Evolutionary conservation across 2,888 invertebrate genomes (phyloP).

Genomic region (Cerastis leucographa): DNA sequence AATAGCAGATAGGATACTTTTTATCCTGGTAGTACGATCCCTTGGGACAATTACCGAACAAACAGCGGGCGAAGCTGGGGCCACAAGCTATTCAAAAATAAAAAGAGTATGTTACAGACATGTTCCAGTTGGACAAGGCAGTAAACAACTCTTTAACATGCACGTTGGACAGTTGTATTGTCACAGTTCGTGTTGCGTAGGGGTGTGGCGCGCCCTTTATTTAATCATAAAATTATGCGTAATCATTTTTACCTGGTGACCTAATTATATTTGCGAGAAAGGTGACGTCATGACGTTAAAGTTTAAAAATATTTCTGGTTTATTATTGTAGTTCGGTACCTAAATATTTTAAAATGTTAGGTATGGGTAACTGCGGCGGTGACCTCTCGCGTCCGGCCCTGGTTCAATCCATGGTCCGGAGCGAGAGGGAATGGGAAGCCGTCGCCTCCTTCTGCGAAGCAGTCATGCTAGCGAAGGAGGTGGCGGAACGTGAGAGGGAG

Average conservation of each 20-base stretch:
- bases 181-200: constrained; percentile 59
- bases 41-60: no score
- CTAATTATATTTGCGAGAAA: constrained; percentile 62
- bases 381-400: no score
- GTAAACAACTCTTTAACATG: constrained; percentile 63
- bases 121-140: constrained; percentile 22
- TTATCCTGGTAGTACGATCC: no score
- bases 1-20: no score
- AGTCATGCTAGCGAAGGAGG: no score
- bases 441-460: no score
- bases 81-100: no score
- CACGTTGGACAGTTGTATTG: constrained; percentile 47
- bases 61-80: no score
- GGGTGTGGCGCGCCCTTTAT: constrained; percentile 63
- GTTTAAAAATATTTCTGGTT: constrained; percentile 3
- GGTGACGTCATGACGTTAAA: constrained; percentile 43
- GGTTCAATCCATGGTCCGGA: no score
- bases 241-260: constrained; percentile 63
- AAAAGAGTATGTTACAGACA: constrained; percentile 3
- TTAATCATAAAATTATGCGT: constrained; percentile 54
- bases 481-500: no score
- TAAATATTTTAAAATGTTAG: neutral
- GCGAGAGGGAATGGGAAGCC: no score
- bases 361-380: no score
- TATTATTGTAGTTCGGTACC: neutral